phyloP scores from a whole-genome alignment of 2,113 vertebrate genomes.

The Phoxinus phoxinus region DNA sequence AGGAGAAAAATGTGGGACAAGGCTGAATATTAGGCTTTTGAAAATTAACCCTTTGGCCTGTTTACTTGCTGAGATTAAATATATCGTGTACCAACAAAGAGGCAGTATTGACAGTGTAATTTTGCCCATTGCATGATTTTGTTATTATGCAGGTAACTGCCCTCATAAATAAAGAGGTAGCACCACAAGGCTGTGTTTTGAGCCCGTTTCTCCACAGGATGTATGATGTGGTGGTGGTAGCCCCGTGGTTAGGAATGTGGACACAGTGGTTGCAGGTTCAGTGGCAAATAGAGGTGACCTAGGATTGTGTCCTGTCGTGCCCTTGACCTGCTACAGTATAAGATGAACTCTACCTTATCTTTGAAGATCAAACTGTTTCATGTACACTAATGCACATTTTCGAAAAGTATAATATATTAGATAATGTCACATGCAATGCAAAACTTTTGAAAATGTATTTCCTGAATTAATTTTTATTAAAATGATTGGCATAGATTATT shows the following conservation, averaged over 20 bases:
- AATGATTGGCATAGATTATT: background rate
- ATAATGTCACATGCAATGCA: background rate
- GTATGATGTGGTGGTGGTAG: background rate
- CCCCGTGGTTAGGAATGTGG: background rate
- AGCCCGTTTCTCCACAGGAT: slow-evolving; percentile 22
- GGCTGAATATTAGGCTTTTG: background rate
- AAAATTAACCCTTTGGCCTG: background rate
- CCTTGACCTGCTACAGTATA: background rate
- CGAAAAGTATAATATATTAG: background rate
- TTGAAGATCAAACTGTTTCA: background rate
- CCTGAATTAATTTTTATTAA: background rate
- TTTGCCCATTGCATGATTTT: slow-evolving; percentile 6
- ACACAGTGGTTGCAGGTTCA: slow-evolving; percentile 18
- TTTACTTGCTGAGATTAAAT: background rate
- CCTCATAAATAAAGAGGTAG: slow-evolving; percentile 26
- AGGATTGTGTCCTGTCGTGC: background rate
- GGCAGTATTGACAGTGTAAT: slow-evolving; percentile 27
- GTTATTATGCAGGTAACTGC: slow-evolving; percentile 36
- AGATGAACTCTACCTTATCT: background rate
- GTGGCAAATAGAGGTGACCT: slow-evolving; percentile 20
- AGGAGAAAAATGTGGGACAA: background rate
- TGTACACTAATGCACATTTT: background rate
- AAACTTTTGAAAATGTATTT: background rate
- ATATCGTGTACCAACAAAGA: background rate
- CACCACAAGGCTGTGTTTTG: slow-evolving; percentile 31